Evolutionary conservation across 2,797 vertebrate species (phyloP).

Genomic region (Peromyscus eremicus): DNA sequence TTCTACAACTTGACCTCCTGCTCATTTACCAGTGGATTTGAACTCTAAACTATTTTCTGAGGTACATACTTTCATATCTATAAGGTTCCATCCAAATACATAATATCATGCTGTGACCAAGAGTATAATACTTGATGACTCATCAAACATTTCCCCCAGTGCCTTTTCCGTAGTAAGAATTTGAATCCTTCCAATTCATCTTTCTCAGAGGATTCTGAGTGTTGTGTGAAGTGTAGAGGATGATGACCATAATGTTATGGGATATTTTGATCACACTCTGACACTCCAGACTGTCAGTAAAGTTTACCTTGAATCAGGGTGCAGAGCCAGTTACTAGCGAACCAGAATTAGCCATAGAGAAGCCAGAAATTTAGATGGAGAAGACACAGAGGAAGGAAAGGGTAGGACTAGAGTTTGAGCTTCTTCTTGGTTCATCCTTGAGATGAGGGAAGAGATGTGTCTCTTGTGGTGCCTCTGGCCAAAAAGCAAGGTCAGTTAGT

Average conservation of each 20-base stretch:
- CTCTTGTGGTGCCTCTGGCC: background rate
- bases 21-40: background rate
- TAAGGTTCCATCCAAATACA: background rate
- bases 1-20: background rate
- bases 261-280: background rate
- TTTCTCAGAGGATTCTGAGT: background rate
- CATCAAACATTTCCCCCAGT: background rate
- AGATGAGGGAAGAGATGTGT: background rate
- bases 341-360: background rate
- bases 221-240: background rate
- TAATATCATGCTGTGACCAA: background rate
- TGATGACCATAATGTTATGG: background rate
- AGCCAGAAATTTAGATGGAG: background rate
- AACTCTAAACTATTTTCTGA: background rate
- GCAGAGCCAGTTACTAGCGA: background rate
- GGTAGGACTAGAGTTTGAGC: background rate
- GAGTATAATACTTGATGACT: background rate
- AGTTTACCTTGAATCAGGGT: background rate
- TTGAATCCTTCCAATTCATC: background rate
- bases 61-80: background rate
- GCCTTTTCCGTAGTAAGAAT: slow-evolving; percentile 4
- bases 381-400: background rate
- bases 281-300: background rate
- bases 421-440: background rate
- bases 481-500: background rate